Evolutionary conservation across 2,797 vertebrate species (phyloP), one percentile per base, ranked within the genome.

Genomic region (Argyrosomus regius): DNA sequence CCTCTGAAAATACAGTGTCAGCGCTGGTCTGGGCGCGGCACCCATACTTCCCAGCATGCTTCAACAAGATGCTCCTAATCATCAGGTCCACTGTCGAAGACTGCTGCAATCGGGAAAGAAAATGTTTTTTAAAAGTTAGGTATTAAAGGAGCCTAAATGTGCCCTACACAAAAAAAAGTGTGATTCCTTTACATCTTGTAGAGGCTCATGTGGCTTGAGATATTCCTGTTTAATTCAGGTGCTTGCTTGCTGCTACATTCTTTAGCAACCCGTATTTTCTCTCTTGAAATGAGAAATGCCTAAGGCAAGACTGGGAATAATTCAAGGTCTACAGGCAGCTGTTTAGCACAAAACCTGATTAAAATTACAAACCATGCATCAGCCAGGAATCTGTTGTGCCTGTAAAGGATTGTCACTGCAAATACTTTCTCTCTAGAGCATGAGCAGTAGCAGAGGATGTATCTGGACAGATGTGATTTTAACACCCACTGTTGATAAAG

Each of bases 41-140:
- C 66, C 97, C 97, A 0, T 98, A 99, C 93, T 96, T 97, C 86
- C 98, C 98, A 70, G 98, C 98, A 85, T 99, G 98, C 95, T 96
- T 96, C 95, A 99, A 92, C 83, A 99, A 96, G 91, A 99, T 98
- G 94, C 96, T 99, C 91, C 98, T 96, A 92, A 99, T 99, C 98
- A 99, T 99, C 91, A 99, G 95, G 95, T 99, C 98, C 91, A 97
- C 97, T 52, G 97, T 97, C 54, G 98, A 98, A 0, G 97, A 95
- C 96, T 98, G 98, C 98, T 99, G 96, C 84, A 91, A 77, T 69
- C 71, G 72, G 57, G 45, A 79, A 72, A 69, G 53, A 18, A 89
- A 64, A 69, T 50, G 46, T 79, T 53, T 66, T 56, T 35, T 53
- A 89, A 75, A 86, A 56, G 78, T 65, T 56, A 70, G 71, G 83